These are phyloP conservation scores for Agrotis clavis DNA, from an alignment of 2,888 invertebrate genomes.

Conservation along the genomic window DNA sequence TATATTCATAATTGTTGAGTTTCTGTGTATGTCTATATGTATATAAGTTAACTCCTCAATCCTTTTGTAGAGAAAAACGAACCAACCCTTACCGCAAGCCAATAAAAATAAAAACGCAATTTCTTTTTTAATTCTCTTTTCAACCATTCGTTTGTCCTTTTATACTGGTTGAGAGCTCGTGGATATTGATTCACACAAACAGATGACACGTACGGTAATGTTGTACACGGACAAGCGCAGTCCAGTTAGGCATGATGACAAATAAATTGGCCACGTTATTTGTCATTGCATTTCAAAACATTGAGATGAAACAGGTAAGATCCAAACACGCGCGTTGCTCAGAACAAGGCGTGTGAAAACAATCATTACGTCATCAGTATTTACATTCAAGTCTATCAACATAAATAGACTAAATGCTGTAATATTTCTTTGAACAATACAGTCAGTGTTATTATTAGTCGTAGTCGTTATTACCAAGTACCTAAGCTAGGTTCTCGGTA, in stretches of 20 bases:
- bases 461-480: constrained; percentile 9
- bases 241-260: constrained; percentile 42
- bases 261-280: constrained; percentile 51
- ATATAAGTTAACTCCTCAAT: neutral
- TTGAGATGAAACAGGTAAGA: constrained; percentile 56
- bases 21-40: neutral
- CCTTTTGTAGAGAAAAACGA: neutral
- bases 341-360: constrained; percentile 38
- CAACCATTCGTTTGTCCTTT: constrained; percentile 20
- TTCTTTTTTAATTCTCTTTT: constrained; percentile 28
- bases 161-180: constrained; percentile 28
- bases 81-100: neutral
- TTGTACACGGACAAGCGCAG: constrained; percentile 15
- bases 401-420: constrained; percentile 42
- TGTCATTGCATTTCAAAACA: constrained; percentile 48
- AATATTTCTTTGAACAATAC: constrained; percentile 51
- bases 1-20: neutral
- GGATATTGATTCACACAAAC: constrained; percentile 37
- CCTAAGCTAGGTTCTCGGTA: constrained; percentile 23
- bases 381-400: constrained; percentile 44
- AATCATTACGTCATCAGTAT: constrained; percentile 46
- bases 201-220: constrained; percentile 6
- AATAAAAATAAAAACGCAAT: constrained; percentile 6
- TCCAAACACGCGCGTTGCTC: constrained; percentile 38
- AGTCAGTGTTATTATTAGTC: constrained; percentile 38